Evolutionary conservation across 53 echinoderm and acorn worm genomes (phyloP).

Genomic region (Temnopleurus reevesii): DNA sequence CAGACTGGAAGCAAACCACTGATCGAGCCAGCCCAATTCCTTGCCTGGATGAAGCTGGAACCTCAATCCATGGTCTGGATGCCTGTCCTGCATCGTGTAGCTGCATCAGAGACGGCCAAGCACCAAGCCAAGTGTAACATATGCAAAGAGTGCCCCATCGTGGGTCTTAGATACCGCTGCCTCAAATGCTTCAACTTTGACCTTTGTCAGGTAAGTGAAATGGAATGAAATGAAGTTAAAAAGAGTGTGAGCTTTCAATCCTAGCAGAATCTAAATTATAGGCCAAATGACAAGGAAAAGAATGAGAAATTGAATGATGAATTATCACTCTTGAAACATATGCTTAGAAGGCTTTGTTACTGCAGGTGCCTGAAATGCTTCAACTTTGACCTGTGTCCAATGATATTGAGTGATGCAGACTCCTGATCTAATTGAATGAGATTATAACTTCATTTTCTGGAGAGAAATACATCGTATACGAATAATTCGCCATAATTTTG

Average conservation of each 20-base stretch:
- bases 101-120: constrained; percentile 88
- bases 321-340: too few species aligned
- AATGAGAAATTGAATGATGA: too few species aligned
- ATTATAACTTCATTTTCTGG: too few species aligned
- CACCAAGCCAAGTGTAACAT: constrained; percentile 77
- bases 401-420: too few species aligned
- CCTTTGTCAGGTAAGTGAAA: constrained; percentile 92
- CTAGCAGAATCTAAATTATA: too few species aligned
- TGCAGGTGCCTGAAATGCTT: constrained; percentile 92
- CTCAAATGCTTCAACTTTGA: constrained; percentile 95
- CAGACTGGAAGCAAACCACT: constrained; percentile 91
- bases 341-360: constrained; percentile 80
- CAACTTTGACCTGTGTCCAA: constrained; percentile 93
- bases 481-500: too few species aligned
- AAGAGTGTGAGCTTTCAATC: too few species aligned
- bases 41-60: constrained; percentile 99
- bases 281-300: too few species aligned
- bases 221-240: too few species aligned
- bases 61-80: constrained; percentile 99
- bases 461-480: too few species aligned
- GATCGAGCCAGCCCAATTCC: constrained; percentile 94
- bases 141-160: constrained; percentile 82
- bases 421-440: too few species aligned
- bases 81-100: constrained; percentile 95
- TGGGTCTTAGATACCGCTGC: constrained; percentile 90